Conservation (phyloP, 1,140 invertebrate species). For the Telenomus remus region DNA sequence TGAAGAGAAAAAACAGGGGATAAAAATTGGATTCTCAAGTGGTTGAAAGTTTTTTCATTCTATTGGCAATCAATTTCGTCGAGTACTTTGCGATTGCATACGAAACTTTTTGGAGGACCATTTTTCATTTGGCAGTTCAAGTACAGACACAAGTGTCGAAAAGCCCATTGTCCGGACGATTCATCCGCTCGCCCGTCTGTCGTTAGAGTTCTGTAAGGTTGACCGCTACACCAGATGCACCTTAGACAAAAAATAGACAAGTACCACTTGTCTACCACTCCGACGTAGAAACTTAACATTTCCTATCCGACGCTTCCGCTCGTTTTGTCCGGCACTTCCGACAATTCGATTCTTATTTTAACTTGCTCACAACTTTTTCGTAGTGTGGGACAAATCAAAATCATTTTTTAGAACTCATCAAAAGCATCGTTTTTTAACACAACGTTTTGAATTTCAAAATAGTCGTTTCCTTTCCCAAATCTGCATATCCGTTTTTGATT, state of each 20-base stretch:
- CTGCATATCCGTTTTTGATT: too few relatives aligned
- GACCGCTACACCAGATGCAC: constrained; percentile 44
- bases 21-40: constrained; percentile 13
- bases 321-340: constrained; percentile 20
- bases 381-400: too few relatives aligned
- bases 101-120: background rate
- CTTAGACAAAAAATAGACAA: constrained; percentile 45
- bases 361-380: constrained; percentile 4
- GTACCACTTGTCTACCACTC: constrained; percentile 40
- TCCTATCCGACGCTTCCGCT: constrained; percentile 33
- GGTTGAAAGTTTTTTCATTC: background rate
- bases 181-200: background rate
- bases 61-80: too few relatives aligned
- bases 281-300: constrained; percentile 35
- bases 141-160: constrained; percentile 18
- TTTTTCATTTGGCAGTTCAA: constrained; percentile 15
- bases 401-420: too few relatives aligned
- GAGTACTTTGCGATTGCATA: background rate
- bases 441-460: too few relatives aligned
- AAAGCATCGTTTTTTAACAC: too few relatives aligned
- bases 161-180: constrained; percentile 10
- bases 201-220: constrained; percentile 29
- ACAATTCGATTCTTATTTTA: background rate
- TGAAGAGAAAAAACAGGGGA: too few relatives aligned
- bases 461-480: too few relatives aligned